Percentiles rank a stretch among this genome's conserved stretches.
phyloP scores from a whole-genome alignment of 2,888 invertebrate genomes.

The Drosophila peninsularis region DNA sequence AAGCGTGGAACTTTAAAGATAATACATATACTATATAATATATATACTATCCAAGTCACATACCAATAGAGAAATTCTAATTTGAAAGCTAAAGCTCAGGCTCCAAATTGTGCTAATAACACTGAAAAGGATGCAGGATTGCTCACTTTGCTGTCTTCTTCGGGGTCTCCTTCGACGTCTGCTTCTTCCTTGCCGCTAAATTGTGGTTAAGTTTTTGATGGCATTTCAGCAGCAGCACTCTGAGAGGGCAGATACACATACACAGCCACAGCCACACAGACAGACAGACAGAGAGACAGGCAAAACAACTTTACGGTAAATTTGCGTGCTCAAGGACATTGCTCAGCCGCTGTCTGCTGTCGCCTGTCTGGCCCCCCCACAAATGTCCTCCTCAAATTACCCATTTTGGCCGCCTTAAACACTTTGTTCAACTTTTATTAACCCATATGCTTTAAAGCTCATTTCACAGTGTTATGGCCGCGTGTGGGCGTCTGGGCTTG shows the following conservation, averaged over 20 bases:
- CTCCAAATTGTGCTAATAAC: constrained; percentile 7
- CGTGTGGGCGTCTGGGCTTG: not conserved
- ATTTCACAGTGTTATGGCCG: not conserved
- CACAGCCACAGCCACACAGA: not conserved
- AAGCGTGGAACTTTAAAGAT: not conserved
- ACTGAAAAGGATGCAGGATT: constrained; percentile 17
- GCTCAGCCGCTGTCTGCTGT: constrained; percentile 1
- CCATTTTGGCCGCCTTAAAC: constrained; percentile 16
- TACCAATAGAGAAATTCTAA: too few relatives aligned
- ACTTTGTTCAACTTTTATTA: constrained; percentile 36
- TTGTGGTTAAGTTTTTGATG: constrained; percentile 25
- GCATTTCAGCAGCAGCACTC: constrained; percentile 3
- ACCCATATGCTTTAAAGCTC: constrained; percentile 42
- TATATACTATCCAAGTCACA: too few relatives aligned
- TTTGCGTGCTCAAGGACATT: constrained; percentile 42
- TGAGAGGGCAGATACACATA: not conserved
- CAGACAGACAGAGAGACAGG: constrained; percentile 20
- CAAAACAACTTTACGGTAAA: constrained; percentile 47
- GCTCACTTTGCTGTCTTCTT: constrained; percentile 14
- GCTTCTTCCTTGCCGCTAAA: not conserved
- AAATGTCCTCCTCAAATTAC: not conserved
- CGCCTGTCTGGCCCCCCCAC: too few relatives aligned
- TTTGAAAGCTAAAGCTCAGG: too few relatives aligned
- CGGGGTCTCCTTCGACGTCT: not conserved
- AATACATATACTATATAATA: too few relatives aligned